phyloP scores from a whole-genome alignment of 2,888 invertebrate genomes.

The Germaria angustata region DNA sequence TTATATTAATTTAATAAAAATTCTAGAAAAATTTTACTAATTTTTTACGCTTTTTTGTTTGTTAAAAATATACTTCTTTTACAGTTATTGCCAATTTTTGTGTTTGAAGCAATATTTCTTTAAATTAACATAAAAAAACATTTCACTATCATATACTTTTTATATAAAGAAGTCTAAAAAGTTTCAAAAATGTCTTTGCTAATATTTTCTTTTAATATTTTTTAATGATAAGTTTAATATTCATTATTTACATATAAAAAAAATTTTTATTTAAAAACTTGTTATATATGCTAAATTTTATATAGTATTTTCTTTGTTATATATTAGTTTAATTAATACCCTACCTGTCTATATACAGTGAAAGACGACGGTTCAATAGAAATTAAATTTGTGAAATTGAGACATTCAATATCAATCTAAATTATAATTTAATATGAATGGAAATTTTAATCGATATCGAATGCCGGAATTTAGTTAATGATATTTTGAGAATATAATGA shows the following conservation, averaged over 20 bases:
- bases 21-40: slow-evolving; percentile 76
- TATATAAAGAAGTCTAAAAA: slow-evolving; percentile 67
- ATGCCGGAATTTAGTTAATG: too few relatives aligned
- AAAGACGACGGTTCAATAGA: neutral
- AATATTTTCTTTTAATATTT: slow-evolving; percentile 60
- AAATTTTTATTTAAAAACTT: slow-evolving; percentile 56
- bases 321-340: slow-evolving; percentile 28
- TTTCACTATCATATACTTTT: slow-evolving; percentile 69
- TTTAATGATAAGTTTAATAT: slow-evolving; percentile 63
- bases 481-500: too few relatives aligned
- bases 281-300: slow-evolving; percentile 57
- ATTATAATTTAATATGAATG: too few relatives aligned
- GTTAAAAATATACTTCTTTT: slow-evolving; percentile 51
- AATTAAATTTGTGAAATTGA: neutral
- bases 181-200: slow-evolving; percentile 68
- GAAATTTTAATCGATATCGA: too few relatives aligned
- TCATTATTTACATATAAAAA: slow-evolving; percentile 59
- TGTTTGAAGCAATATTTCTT: slow-evolving; percentile 64
- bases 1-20: slow-evolving; percentile 73
- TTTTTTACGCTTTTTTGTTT: slow-evolving; percentile 44
- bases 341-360: slow-evolving; percentile 5
- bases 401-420: too few relatives aligned
- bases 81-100: slow-evolving; percentile 64
- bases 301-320: slow-evolving; percentile 5
- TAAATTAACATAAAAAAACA: slow-evolving; percentile 53